phyloP scores from a whole-genome alignment of 1,140 invertebrate species.

The Rhizoglyphus robini region DNA sequence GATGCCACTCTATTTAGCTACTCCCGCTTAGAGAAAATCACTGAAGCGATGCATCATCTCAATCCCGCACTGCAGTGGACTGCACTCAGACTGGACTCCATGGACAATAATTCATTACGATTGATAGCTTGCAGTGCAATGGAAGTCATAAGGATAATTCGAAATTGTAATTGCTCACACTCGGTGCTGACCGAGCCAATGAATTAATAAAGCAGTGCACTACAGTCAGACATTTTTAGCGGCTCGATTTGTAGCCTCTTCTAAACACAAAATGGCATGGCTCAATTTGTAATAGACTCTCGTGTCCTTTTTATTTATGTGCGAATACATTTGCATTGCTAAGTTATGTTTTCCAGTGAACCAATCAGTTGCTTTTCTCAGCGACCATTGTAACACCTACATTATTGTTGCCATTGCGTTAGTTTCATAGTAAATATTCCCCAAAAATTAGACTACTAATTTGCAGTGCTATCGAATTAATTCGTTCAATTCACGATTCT shows the following conservation, averaged over 20 bases:
- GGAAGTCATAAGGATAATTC: not conserved
- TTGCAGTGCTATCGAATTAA: not conserved
- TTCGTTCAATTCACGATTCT: slow-evolving; percentile 10
- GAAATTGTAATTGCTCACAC: not conserved
- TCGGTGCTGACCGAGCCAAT: not conserved
- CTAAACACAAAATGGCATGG: slow-evolving; percentile 1
- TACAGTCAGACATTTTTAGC: not conserved
- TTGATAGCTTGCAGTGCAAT: not conserved
- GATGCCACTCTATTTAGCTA: not conserved
- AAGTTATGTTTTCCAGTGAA: not conserved
- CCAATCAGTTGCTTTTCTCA: not conserved
- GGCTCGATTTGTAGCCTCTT: not conserved
- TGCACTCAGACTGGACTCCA: too few species aligned
- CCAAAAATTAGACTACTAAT: not conserved
- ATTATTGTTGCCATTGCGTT: not conserved
- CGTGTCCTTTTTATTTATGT: slow-evolving; percentile 6
- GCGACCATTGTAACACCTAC: not conserved
- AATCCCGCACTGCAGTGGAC: too few species aligned
- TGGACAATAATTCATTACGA: not conserved
- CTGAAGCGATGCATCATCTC: too few species aligned
- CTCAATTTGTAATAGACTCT: slow-evolving; percentile 8
- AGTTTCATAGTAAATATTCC: slow-evolving; percentile 7
- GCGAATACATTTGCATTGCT: slow-evolving; percentile 7
- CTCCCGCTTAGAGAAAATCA: not conserved
- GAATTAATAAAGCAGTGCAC: not conserved